A percentile compares a stretch with the other conserved stretches of the same genome.
phyloP scores from a whole-genome alignment of 2,113 vertebrate species.

The crab-eating macaque (Macaca fascicularis) region T2T-MFA8v1.1 NC_088395.1:5633501-5634000 shows the following conservation, averaged over 20 bases:
- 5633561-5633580: constrained; percentile 45
- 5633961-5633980: not conserved
- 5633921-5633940: rapidly evolving
- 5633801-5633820: not conserved
- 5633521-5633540: not conserved
- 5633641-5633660: constrained; percentile 27
- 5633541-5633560: constrained; percentile 38
- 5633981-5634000: not conserved
- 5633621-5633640: constrained; percentile 52
- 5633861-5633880: too few relatives aligned
- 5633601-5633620: constrained; percentile 51
- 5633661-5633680: constrained; percentile 50
- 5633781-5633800: not conserved
- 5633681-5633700: constrained; percentile 62
- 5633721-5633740: not conserved
- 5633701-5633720: constrained; percentile 43
- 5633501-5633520: not conserved
- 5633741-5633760: constrained; percentile 26
- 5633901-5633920: not conserved
- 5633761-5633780: not conserved
- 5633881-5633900: rapidly evolving
- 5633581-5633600: constrained; percentile 49
- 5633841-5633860: not conserved
- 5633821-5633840: not conserved
- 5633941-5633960: rapidly evolving